Conservation (phyloP, 2,888 invertebrate genomes). For the Xestoiulus laeticollis region DNA sequence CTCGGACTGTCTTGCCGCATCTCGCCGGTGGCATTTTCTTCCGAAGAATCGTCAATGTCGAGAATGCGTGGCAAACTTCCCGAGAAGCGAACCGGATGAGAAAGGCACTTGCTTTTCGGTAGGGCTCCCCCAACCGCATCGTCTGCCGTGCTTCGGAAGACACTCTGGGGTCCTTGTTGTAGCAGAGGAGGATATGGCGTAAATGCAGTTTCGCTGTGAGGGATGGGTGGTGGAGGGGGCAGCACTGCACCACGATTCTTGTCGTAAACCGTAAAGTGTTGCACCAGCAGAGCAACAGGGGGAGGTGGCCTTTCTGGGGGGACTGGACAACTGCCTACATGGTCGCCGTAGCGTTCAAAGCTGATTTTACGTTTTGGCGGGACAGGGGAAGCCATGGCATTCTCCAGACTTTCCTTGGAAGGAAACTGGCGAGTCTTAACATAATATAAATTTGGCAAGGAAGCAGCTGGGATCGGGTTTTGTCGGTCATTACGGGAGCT, state of each 20-base stretch:
- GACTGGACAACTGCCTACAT: neutral
- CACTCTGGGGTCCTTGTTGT: neutral
- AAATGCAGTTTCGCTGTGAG: slow-evolving; percentile 30
- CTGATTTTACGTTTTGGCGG: neutral
- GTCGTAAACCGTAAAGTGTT: slow-evolving; percentile 20
- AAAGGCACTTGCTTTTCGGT: neutral
- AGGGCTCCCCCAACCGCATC: neutral
- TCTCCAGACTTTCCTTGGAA: neutral
- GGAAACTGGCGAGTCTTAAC: slow-evolving; percentile 4
- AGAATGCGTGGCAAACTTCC: slow-evolving; percentile 48
- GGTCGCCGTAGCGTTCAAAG: neutral
- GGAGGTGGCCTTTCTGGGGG: slow-evolving; percentile 51
- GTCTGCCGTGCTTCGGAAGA: slow-evolving; percentile 44
- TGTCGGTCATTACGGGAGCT: slow-evolving; percentile 36
- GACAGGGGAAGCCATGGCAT: neutral
- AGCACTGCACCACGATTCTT: neutral
- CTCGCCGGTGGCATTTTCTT: neutral
- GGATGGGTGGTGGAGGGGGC: slow-evolving; percentile 43
- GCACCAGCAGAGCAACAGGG: slow-evolving; percentile 43
- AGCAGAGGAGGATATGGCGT: neutral
- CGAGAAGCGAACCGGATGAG: slow-evolving; percentile 44
- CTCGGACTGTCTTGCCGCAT: neutral
- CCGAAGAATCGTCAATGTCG: neutral
- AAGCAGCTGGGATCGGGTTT: neutral
- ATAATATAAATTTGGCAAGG: slow-evolving; percentile 1